phyloP scores from a whole-genome alignment of 2,113 vertebrate species.

The Grammomys dolichurus region DNA sequence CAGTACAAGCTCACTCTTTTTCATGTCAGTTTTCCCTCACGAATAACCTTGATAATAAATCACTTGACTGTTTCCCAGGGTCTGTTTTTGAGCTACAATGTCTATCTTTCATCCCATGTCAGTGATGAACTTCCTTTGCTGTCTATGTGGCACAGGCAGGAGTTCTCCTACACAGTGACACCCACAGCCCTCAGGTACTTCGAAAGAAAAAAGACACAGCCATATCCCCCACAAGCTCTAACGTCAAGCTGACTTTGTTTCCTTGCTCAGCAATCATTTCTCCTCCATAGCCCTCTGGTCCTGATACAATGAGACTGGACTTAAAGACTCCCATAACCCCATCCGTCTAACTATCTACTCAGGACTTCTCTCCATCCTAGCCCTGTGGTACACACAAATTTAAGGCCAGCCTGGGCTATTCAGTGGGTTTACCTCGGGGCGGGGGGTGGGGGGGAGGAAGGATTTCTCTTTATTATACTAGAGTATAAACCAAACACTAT shows the following conservation, averaged over 20 bases:
- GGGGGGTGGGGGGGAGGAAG: no score
- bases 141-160: neutral
- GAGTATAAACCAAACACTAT: neutral
- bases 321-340: constrained; percentile 9
- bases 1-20: neutral
- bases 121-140: neutral
- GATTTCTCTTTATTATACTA: constrained; percentile 17
- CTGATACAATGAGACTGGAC: constrained; percentile 30
- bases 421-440: neutral
- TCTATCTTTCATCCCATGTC: neutral
- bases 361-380: constrained; percentile 34
- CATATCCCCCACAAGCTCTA: neutral
- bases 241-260: constrained; percentile 38
- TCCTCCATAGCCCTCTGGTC: neutral
- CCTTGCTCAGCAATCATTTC: constrained; percentile 51
- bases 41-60: neutral
- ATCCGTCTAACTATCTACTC: constrained; percentile 18
- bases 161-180: neutral
- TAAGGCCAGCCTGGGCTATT: neutral
- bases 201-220: neutral
- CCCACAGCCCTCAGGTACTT: neutral
- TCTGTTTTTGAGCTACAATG: neutral
- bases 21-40: neutral
- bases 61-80: neutral
- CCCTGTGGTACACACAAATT: neutral